Base-by-base conservation (phyloP, 2,113 vertebrate species). In the Pelecanoides urinatrix region DNA sequence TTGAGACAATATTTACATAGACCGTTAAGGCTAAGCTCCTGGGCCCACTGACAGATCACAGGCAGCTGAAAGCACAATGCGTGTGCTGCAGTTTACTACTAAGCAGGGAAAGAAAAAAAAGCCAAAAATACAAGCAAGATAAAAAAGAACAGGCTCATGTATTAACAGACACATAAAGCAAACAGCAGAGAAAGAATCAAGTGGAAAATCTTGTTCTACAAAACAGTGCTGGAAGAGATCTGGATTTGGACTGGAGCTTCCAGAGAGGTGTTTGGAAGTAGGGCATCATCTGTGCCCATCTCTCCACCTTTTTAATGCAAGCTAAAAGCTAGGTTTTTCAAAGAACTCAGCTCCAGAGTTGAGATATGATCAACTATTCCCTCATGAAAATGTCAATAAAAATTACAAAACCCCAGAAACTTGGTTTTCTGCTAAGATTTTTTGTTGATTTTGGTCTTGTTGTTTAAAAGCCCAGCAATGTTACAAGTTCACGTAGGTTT, bases 1-100 rank as follows among this genome's bases (percentile, higher is more conserved):
- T 97, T 86, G 79, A 96, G 86, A 63, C 81, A 97, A 97, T 94
- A 96, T 97, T 97, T 96, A 94, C 70, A 93, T 50, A 97, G 89
- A 25, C 86, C 19, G 84, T 63, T 95, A 96, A 94, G 47, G 90
- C 78, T 86, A 94, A 70, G 82, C 62, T 72, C 62, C 65, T 82
- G 77, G 72, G 95, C 95, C 88, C 2, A 17, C 86, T 91, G 96
- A 96, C 59, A 95, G 49, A 88, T 96, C 72, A 79, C 90, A 94
- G 86, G 94, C 71, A 42, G 59, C 74, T 89, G 76, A 86, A 95
- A 96, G 88, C 87, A 94, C 89, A 83, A 27, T 30, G 29, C 2
- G 5, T 44, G 47, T 50, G 86, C 85, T 53, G 83, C 92, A 71
- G 92, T 95, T 95, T 96, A 90, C 88, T 53, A 55, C 82, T 96